These are phyloP conservation scores for Eleginops maclovinus DNA, from an alignment of 2,113 vertebrate species.

Conservation along the genomic window DNA sequence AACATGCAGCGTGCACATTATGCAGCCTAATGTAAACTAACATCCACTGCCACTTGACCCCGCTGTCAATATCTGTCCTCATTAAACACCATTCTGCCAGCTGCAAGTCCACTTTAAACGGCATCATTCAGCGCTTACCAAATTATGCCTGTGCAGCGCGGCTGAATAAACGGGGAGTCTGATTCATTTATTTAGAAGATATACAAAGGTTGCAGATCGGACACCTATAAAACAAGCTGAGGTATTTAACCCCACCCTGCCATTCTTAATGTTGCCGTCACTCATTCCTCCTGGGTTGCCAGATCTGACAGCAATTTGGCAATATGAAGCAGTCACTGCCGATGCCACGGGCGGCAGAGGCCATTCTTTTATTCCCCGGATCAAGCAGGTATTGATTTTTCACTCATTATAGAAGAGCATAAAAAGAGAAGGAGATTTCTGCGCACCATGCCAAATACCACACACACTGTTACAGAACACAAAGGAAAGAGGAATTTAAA, in stretches of 20 bases:
- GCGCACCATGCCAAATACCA: conserved; percentile 61
- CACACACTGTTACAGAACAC: conserved; percentile 37
- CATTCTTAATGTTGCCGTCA: conserved; percentile 76
- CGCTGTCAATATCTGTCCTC: conserved; percentile 79
- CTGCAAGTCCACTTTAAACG: conserved; percentile 74
- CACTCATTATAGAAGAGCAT: conserved; percentile 72
- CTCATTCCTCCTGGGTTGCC: conserved; percentile 71
- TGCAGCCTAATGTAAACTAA: conserved; percentile 77
- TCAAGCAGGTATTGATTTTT: conserved; percentile 71
- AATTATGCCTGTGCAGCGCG: conserved; percentile 60
- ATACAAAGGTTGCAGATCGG: conserved; percentile 58
- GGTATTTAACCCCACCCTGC: conserved; percentile 65
- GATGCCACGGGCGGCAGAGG: conserved; percentile 61
- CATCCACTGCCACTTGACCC: conserved; percentile 77
- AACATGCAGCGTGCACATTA: conserved; percentile 34
- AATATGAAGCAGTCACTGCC: conserved; percentile 55
- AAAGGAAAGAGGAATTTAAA: conserved; percentile 28
- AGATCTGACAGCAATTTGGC: conserved; percentile 79
- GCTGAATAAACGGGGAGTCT: conserved; percentile 36
- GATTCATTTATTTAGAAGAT: conserved; percentile 77
- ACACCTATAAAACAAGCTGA: conserved; percentile 78
- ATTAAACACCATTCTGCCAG: conserved; percentile 77
- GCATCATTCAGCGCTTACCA: conserved; percentile 74
- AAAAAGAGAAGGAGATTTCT: conserved; percentile 63
- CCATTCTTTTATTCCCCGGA: conserved; percentile 71